These are phyloP conservation scores for Sturnira hondurensis DNA, from an alignment of 2,113 vertebrate genomes.

Conservation along the genomic window DNA sequence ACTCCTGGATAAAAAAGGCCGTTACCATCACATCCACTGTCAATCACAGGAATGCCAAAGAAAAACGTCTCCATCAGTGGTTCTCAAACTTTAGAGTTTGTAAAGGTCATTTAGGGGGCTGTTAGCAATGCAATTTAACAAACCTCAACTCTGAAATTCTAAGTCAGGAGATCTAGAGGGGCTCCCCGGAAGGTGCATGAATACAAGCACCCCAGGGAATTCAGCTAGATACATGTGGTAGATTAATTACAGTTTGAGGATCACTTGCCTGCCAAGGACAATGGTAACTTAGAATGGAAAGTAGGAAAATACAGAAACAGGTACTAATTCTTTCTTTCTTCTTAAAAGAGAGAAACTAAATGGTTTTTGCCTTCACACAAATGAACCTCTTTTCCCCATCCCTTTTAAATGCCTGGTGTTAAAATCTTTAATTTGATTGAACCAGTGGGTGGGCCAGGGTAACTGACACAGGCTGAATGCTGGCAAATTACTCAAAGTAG, in stretches of 20 bases:
- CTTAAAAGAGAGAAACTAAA: too few relatives aligned
- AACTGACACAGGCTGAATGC: neutral
- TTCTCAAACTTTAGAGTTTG: neutral
- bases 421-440: conserved; percentile 27
- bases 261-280: neutral
- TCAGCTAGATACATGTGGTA: neutral
- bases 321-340: neutral
- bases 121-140: neutral
- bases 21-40: neutral
- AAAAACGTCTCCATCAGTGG: neutral
- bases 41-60: neutral
- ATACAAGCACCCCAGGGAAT: neutral
- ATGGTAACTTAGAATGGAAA: neutral
- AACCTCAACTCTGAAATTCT: neutral
- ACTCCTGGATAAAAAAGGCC: neutral
- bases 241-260: neutral
- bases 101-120: neutral
- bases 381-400: neutral
- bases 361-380: neutral
- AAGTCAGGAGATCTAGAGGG: neutral
- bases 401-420: neutral
- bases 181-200: neutral
- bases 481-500: neutral
- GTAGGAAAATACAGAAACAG: neutral
- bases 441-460: neutral